Evolutionary conservation across 2,888 invertebrate genomes (phyloP), one percentile per base, ranked within the genome.

Genomic region (Orthosia gothica): DNA sequence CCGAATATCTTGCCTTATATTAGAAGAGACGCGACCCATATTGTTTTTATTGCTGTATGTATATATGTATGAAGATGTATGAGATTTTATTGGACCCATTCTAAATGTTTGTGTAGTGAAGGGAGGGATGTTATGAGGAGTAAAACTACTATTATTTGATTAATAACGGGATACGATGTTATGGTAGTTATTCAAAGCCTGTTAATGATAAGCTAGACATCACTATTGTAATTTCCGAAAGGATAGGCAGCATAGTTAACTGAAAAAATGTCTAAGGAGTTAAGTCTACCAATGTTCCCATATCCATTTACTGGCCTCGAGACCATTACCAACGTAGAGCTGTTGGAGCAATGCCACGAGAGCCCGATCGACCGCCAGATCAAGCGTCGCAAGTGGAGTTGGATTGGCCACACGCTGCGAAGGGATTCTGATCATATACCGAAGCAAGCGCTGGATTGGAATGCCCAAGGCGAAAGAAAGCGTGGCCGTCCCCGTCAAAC

Each of bases 1-100:
- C 49, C 62, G 81, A 87, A 89, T 88, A 90, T 90, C 84, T 90
- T 71, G 77, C 58, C 67, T 69, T 69, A 61, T 78, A 84, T 74
- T 77, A 79, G 76, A 87, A 81, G 85, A 82, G 81, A 80, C 79
- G 74, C 75, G 86, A 82, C 85, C 88, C 84, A 78, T 80, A 86
- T 86, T 87, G 81, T 83, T 83, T 83, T 84, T 81, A 87, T 77
- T 77, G 71, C 74, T 49, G 3, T 23, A 40, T 61, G 40, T 66
- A 58, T 57, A 26, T 68, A 64, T 71, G 55, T 71, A 52, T 64
- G 47, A 57, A 57, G 32, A 79, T 74, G 71, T 79, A 62, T 82
- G 58, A 55, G 71, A 86, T 74, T 73, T 76, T 80, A 68, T 80
- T 77, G 57, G 52, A 61, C 3, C 45, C 40, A 63, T 79, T 57